Evolutionary conservation across 2,888 invertebrate species (phyloP).

Genomic region (Eurytoma californica): DNA sequence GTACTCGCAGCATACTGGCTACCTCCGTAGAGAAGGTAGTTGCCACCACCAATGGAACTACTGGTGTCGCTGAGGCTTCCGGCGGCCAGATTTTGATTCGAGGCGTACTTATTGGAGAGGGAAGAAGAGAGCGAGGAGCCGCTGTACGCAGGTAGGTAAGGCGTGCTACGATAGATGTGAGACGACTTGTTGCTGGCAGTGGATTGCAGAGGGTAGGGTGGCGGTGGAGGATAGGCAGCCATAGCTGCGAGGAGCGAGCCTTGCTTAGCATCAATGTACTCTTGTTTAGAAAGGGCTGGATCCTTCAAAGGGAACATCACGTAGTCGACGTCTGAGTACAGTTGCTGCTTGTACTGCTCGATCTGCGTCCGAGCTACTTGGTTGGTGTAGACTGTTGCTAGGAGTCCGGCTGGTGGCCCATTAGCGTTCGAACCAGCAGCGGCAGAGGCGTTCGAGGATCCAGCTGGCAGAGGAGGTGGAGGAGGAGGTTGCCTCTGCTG

Average conservation of each 20-base stretch:
- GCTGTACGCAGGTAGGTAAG: slow-evolving; percentile 79
- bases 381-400: slow-evolving; percentile 84
- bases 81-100: slow-evolving; percentile 83
- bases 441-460: background rate
- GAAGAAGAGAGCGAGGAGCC: slow-evolving; percentile 81
- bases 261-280: slow-evolving; percentile 92
- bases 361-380: slow-evolving; percentile 86
- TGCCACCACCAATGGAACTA: slow-evolving; percentile 62
- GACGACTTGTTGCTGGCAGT: slow-evolving; percentile 78
- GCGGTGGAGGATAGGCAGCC: slow-evolving; percentile 77
- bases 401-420: slow-evolving; percentile 81
- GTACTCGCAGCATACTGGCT: slow-evolving; percentile 74
- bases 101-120: slow-evolving; percentile 84
- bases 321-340: slow-evolving; percentile 93
- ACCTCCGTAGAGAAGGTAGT: slow-evolving; percentile 67
- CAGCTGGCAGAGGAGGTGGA: slow-evolving; percentile 80
- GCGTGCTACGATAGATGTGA: slow-evolving; percentile 88
- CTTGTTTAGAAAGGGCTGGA: slow-evolving; percentile 91
- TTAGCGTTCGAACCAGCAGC: background rate
- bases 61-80: slow-evolving; percentile 64
- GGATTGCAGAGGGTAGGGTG: slow-evolving; percentile 75
- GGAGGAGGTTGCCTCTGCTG: slow-evolving; percentile 79
- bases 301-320: slow-evolving; percentile 94
- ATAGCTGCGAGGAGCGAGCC: slow-evolving; percentile 83
- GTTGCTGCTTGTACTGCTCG: slow-evolving; percentile 91